Conservation (phyloP, 2,888 invertebrate species). For the Ametastegia equiseti region DNA sequence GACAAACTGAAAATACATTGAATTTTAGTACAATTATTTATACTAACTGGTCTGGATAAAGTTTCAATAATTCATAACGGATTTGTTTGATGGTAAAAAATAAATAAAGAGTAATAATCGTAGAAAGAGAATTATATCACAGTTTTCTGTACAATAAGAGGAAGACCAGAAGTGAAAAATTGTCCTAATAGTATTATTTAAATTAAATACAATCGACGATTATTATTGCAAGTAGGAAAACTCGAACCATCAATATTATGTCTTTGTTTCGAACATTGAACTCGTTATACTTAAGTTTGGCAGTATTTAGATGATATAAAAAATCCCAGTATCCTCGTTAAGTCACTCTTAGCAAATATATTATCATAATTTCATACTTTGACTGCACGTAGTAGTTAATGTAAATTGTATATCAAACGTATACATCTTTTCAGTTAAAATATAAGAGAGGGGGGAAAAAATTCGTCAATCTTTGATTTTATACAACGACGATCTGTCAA, state of each 20-base stretch:
- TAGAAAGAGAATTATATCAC: slow-evolving; percentile 17
- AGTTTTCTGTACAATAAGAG: slow-evolving; percentile 16
- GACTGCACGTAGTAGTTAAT: background rate
- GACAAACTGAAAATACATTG: background rate
- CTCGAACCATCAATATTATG: no score
- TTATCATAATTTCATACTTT: background rate
- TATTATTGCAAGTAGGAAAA: background rate
- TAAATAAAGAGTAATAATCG: background rate
- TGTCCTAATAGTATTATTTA: background rate
- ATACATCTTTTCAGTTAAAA: slow-evolving; percentile 1
- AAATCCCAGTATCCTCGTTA: background rate
- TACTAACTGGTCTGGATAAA: background rate
- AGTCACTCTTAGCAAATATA: slow-evolving; percentile 10
- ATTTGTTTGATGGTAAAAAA: background rate
- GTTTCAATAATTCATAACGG: background rate
- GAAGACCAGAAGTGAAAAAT: slow-evolving; percentile 16
- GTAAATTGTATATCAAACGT: slow-evolving; percentile 23
- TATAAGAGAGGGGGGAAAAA: no score
- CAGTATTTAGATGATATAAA: background rate
- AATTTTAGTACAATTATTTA: background rate
- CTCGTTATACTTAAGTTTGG: background rate
- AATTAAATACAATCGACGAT: slow-evolving; percentile 6
- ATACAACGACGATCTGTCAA: slow-evolving; percentile 8
- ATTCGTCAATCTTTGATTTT: background rate
- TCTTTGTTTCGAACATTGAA: background rate